Base-by-base conservation (phyloP, 2,113 vertebrate species). In the Mugil cephalus region DNA sequence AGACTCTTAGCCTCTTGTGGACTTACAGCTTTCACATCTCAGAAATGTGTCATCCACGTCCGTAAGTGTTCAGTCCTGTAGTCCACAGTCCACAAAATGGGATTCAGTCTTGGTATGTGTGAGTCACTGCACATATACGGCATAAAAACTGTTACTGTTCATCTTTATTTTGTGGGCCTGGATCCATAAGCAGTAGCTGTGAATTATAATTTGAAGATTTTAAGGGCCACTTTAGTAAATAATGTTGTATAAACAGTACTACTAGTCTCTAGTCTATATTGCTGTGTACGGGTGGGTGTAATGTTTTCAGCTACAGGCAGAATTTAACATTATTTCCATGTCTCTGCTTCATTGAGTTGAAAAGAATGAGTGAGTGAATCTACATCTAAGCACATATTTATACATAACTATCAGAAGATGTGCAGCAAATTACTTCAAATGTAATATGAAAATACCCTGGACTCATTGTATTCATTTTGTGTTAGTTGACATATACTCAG, bases 1-100 rank as follows among this genome's bases (percentile, higher is more conserved):
- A 81, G 71, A 81, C 76, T 72, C 64, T 80, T 74, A 79, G 79
- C 69, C 58, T 80, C 50, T 71, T 61, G 74, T 75, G 70, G 59
- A 70, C 74, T 59, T 48, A 15, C 51, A 61, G 55, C 64, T 73
- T 60, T 78, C 36, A 52, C 60, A 69, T 54, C 59, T 83, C 24
- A 40, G 38, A 82, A 80, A 81, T 75, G 64, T 77, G 63, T 84
- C 79, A 83, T 79, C 54, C 35, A 40, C 69, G 56, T 64, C 47
- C 11, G 11, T 60, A 72, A 74, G 56, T 45, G 7, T 62, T 74
- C 70, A 76, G 74, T 50, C 69, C 60, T 48, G 85, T 62, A 66
- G 72, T 82, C 67, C 70, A 35, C 38, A 67, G 73, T 78, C 61
- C 55, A 74, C 75, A 82, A 78, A 80, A 76, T 70, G 79, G 62